Percentiles rank a stretch among this genome's conserved stretches.
phyloP scores from a whole-genome alignment of 2,113 vertebrate species.

The Paracanthobrama guichenoti region DNA sequence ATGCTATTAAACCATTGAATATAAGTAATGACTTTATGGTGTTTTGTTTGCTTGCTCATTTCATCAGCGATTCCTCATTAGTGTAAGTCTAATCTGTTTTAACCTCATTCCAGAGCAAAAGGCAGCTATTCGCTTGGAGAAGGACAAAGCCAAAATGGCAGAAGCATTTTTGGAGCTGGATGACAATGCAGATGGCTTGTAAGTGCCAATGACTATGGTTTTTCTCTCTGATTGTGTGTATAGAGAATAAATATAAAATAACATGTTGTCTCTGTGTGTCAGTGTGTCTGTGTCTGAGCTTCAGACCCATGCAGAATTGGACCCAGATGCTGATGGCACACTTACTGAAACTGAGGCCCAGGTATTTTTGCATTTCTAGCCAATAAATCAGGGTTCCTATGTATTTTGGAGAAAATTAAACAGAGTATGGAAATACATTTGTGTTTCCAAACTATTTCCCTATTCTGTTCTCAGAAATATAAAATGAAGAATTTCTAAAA shows the following conservation, averaged over 20 bases:
- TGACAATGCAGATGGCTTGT: conserved; percentile 81
- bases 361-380: conserved; percentile 65
- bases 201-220: conserved; percentile 65
- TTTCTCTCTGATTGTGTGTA: conserved; percentile 4
- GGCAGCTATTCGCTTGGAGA: conserved; percentile 69
- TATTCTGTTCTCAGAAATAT: no score
- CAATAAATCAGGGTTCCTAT: no score
- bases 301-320: conserved; percentile 81
- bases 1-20: no score
- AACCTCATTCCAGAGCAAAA: conserved; percentile 79
- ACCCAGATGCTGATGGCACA: conserved; percentile 79
- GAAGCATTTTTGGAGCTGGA: conserved; percentile 85
- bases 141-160: conserved; percentile 76
- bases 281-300: conserved; percentile 82
- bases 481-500: no score
- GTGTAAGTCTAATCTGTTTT: not conserved
- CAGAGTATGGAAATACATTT: no score
- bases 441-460: no score
- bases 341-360: conserved; percentile 82
- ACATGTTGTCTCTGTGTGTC: conserved; percentile 9
- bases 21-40: no score
- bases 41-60: not conserved
- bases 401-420: no score
- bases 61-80: not conserved
- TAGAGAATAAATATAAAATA: not conserved